Conservation (phyloP, 2,113 vertebrate genomes). For the Dipodomys merriami region DNA sequence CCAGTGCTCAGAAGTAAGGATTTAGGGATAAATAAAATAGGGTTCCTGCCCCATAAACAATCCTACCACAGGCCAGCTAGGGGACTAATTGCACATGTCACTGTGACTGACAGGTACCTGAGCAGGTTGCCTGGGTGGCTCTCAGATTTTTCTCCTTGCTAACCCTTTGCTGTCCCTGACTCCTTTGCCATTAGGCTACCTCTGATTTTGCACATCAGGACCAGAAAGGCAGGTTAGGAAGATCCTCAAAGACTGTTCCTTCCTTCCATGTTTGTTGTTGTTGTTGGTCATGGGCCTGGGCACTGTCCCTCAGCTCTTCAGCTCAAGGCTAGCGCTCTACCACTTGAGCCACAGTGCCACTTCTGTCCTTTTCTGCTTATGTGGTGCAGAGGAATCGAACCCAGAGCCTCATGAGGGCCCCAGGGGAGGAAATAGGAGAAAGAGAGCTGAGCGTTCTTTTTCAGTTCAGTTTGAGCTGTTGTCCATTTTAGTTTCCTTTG, state of each 20-base stretch:
- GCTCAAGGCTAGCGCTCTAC: too few species aligned
- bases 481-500: background rate
- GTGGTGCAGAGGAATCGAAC: too few species aligned
- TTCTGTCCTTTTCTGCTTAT: too few species aligned
- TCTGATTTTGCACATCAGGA: background rate
- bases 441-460: background rate
- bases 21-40: background rate
- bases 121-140: too few species aligned
- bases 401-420: too few species aligned
- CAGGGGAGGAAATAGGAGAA: background rate
- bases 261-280: too few species aligned
- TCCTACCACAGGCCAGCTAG: fast-evolving
- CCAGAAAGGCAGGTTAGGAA: background rate
- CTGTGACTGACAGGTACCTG: background rate
- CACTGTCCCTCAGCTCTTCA: too few species aligned
- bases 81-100: background rate
- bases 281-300: too few species aligned
- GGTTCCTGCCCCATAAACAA: background rate
- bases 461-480: background rate
- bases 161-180: background rate
- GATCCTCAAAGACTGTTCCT: background rate
- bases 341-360: too few species aligned
- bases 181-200: background rate
- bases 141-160: background rate
- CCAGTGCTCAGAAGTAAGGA: background rate